A percentile compares a stretch with the other conserved stretches of the same genome.
Evolutionary conservation across 2,797 vertebrate genomes (phyloP).

Genomic region (Ceryle rudis): DNA sequence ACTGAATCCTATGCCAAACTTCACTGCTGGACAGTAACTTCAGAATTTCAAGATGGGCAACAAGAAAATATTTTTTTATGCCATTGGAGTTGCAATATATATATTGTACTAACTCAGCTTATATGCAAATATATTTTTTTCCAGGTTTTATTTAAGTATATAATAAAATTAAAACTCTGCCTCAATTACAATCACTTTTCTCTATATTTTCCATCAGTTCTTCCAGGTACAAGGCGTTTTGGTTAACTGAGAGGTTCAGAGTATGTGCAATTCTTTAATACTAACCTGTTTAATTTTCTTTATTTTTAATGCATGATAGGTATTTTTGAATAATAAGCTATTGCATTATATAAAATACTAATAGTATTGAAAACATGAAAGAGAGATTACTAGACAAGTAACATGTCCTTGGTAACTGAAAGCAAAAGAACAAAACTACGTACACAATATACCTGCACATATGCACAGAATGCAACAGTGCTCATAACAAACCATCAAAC

Average conservation of each 20-base stretch:
- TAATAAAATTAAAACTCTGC: background rate
- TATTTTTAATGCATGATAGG: background rate
- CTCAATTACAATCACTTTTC: background rate
- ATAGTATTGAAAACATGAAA: background rate
- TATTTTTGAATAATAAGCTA: background rate
- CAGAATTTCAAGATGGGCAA: background rate
- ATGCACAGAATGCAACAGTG: background rate
- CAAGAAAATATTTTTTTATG: background rate
- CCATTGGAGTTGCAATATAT: background rate
- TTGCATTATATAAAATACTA: background rate
- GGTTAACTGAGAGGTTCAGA: background rate
- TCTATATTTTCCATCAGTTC: background rate
- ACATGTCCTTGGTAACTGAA: background rate
- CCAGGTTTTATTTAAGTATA: background rate
- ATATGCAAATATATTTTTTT: background rate
- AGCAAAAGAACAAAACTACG: background rate
- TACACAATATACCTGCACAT: background rate
- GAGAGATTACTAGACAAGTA: background rate
- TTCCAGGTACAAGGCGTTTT: background rate
- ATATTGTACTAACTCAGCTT: background rate
- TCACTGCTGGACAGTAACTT: background rate
- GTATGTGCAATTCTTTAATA: background rate
- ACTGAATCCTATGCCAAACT: background rate
- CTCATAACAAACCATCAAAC: background rate
- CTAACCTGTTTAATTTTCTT: background rate